phyloP scores from a whole-genome alignment of 2,113 vertebrate genomes.

The Vireo altiloquus region DNA sequence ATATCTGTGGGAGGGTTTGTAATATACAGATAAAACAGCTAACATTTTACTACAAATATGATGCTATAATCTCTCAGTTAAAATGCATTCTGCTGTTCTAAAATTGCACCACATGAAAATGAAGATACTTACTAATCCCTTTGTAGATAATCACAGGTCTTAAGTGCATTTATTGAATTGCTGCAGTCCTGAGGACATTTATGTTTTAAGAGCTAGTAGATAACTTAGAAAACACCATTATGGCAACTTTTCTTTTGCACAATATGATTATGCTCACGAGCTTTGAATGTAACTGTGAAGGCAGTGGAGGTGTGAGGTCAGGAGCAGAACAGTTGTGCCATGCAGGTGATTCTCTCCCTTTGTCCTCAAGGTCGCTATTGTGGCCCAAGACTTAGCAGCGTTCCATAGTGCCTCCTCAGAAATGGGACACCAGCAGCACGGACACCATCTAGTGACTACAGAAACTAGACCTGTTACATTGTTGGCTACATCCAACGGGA shows the following conservation, averaged over 20 bases:
- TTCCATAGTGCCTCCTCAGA: conserved; percentile 90
- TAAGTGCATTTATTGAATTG: neutral
- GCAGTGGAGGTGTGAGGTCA: neutral
- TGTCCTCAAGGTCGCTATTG: conserved; percentile 90
- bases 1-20: neutral
- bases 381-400: conserved; percentile 92
- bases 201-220: neutral
- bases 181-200: neutral
- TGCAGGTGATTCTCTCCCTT: conserved; percentile 9
- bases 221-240: neutral
- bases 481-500: conserved; percentile 96
- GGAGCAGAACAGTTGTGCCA: neutral
- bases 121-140: neutral
- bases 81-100: neutral
- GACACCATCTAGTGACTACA: conserved; percentile 82
- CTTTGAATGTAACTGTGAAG: neutral
- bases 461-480: conserved; percentile 90
- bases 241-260: neutral
- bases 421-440: conserved; percentile 86
- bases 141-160: neutral
- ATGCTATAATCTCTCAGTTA: neutral
- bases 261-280: neutral
- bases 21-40: neutral
- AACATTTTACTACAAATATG: neutral
- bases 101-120: neutral